These are phyloP conservation scores for Pimephales promelas DNA, from an alignment of 2,113 vertebrate species.

Conservation along the genomic window DNA sequence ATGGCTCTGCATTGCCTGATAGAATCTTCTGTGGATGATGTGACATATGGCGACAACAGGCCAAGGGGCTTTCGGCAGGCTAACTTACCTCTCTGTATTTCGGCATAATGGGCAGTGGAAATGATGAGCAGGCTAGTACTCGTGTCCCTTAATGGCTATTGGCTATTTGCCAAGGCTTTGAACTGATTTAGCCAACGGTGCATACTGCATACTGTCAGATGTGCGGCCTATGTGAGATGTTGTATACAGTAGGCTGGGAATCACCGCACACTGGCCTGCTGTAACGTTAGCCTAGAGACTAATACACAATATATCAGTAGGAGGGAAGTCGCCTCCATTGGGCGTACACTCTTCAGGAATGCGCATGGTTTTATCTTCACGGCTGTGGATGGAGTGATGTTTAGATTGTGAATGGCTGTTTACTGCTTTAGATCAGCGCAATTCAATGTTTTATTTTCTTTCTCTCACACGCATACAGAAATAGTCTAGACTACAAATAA, in stretches of 20 bases:
- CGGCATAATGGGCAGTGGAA: background rate
- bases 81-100: background rate
- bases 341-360: background rate
- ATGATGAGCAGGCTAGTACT: constrained; percentile 5
- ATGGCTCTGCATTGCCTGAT: background rate
- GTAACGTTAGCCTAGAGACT: no score
- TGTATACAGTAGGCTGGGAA: background rate
- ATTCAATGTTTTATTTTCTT: no score
- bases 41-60: constrained; percentile 22
- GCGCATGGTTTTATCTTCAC: background rate
- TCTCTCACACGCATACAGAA: no score
- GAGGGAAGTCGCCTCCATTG: background rate
- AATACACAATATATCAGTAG: background rate
- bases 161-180: constrained; percentile 4
- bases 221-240: background rate
- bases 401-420: background rate
- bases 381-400: background rate
- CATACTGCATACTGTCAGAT: background rate
- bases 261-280: background rate
- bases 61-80: background rate
- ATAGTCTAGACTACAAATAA: no score
- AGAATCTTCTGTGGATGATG: background rate
- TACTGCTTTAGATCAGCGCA: background rate
- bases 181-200: background rate
- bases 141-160: background rate